A percentile compares a stretch with the other conserved stretches of the same genome.
Conservation (phyloP, 2,113 vertebrate genomes). For the Dromiciops gliroides region DNA sequence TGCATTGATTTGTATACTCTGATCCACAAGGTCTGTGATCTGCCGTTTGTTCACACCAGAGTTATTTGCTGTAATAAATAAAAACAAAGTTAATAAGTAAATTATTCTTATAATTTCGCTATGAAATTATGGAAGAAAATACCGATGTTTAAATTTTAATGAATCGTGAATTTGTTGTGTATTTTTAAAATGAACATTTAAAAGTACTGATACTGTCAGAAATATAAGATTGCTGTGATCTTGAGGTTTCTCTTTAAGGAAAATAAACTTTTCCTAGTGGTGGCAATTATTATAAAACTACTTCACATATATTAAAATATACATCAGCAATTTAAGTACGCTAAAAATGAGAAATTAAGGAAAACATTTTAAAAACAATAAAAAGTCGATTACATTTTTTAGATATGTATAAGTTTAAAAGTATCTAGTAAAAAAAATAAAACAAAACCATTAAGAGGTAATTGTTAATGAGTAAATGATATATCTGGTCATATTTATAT, state of each 20-base stretch:
- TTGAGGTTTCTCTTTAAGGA: conserved; percentile 66
- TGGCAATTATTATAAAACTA: conserved; percentile 64
- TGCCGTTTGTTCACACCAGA: conserved; percentile 96
- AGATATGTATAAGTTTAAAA: not conserved
- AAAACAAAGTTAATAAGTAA: conserved; percentile 71
- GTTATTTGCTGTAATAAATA: conserved; percentile 90
- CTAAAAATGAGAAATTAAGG: conserved; percentile 9
- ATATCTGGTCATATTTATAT: not conserved
- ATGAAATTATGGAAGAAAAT: conserved; percentile 70
- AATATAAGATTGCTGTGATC: conserved; percentile 69
- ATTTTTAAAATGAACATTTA: conserved; percentile 76
- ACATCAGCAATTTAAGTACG: conserved; percentile 46
- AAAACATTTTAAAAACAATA: conserved; percentile 47
- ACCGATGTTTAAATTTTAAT: conserved; percentile 75
- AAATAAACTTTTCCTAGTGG: conserved; percentile 65
- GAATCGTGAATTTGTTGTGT: conserved; percentile 73
- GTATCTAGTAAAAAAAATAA: conserved; percentile 24
- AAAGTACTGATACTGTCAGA: conserved; percentile 74
- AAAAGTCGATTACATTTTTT: conserved; percentile 2
- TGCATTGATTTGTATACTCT: conserved; percentile 98
- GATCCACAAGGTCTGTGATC: conserved; percentile 99
- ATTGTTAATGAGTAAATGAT: not conserved
- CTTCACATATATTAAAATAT: conserved; percentile 60
- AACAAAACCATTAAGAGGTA: not conserved
- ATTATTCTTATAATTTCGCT: conserved; percentile 67